phyloP scores from a whole-genome alignment of 2,113 vertebrate genomes.

The Zosterops japonicus region DNA sequence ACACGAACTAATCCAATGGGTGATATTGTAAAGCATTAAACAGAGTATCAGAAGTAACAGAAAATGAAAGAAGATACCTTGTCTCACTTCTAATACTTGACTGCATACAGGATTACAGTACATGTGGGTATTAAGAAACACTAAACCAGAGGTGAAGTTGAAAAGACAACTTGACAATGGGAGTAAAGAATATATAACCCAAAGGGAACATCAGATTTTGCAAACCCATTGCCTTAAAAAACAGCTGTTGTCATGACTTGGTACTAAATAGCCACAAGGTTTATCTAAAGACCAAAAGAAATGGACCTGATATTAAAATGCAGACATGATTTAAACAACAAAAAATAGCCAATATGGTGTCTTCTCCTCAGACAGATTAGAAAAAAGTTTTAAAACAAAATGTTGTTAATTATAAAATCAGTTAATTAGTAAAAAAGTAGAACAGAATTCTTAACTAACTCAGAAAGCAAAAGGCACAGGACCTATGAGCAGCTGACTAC shows the following conservation, averaged over 20 bases:
- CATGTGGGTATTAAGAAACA: background rate
- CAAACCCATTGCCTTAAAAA: background rate
- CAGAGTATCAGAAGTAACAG: background rate
- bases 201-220: background rate
- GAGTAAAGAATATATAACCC: background rate
- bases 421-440: background rate
- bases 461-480: background rate
- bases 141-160: background rate
- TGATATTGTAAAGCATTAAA: background rate
- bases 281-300: background rate
- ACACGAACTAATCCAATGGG: background rate
- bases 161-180: background rate
- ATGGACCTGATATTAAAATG: background rate
- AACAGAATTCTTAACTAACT: background rate
- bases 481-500: background rate
- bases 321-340: background rate
- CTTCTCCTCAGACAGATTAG: background rate
- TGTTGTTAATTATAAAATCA: background rate
- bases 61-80: background rate
- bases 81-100: background rate
- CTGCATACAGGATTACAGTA: background rate
- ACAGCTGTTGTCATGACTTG: background rate
- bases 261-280: background rate
- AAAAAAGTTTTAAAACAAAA: background rate
- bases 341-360: background rate